Base-by-base conservation (phyloP, 2,797 vertebrate genomes). In the Sphenopsis melanotis region DNA sequence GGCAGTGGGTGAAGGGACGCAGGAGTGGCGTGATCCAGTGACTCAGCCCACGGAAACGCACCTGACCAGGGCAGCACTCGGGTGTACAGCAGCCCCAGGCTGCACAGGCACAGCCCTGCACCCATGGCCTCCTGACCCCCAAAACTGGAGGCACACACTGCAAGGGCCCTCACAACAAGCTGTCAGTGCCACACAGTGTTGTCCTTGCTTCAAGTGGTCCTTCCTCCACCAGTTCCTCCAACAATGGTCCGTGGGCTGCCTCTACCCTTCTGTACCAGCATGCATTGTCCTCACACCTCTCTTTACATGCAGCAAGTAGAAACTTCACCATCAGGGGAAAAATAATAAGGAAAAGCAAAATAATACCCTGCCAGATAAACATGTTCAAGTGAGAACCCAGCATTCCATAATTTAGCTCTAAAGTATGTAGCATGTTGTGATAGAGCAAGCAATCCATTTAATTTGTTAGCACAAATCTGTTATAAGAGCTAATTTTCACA, bases 141-240 rank as follows among this genome's bases (percentile, higher is more conserved):
- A 60, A 5, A 60, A n/a, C 74, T 37, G 22, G 37, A 71, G 63
- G 47, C 53, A 75, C 12, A 21, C n/a, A 15, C 60, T 47, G 64
- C 55, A 76, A 34, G 65, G 21, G 16, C 10, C 27, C 32, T 10
- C 11, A 59, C 1, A 4, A 64, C 23, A 41, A 52, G 23, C 20
- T 26, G 17, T 18, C 1, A 3, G n/a, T 6, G 10, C 20, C 13
- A 5, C 41, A 37, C 0, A 0, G 50, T 1, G 0, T 12, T 11
- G 9, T 55, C 56, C 56, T 64, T 4, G 0, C 71, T 77, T 27
- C 46, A n/a, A 27, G 26, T 0, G 17, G 71, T 27, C 20, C 50
- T 85, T 83, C 47, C 36, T 52, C 50, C 42, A 65, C 27, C 47
- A 41, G 34, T 8, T 65, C n/a, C 18, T 27, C 44, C 0, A 0